Evolutionary conservation across 2,888 invertebrate species (phyloP).

Genomic region (Thymelicus lineola): DNA sequence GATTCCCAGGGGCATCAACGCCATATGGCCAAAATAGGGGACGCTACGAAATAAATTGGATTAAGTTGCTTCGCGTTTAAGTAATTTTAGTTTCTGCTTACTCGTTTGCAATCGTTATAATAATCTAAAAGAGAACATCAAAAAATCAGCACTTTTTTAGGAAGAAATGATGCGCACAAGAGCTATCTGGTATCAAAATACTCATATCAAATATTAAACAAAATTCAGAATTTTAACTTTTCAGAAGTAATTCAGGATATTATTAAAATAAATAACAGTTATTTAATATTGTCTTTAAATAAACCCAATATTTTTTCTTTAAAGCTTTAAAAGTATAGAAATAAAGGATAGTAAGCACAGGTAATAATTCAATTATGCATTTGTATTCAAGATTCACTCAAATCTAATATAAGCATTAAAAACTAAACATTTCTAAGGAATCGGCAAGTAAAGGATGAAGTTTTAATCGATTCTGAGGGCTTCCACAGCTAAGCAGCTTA

Average conservation of each 20-base stretch:
- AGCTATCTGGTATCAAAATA: no score
- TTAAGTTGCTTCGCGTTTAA: slow-evolving; percentile 1
- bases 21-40: slow-evolving; percentile 29
- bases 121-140: neutral
- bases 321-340: no score
- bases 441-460: slow-evolving; percentile 6
- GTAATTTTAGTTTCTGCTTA: neutral
- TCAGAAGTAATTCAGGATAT: no score
- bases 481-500: slow-evolving; percentile 30
- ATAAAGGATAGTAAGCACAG: no score
- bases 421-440: slow-evolving; percentile 21
- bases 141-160: neutral
- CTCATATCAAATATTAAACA: no score
- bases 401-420: neutral
- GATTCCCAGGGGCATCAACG: slow-evolving; percentile 15
- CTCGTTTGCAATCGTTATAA: neutral
- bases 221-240: no score
- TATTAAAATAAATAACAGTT: no score
- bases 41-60: slow-evolving; percentile 17
- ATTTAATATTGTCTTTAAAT: no score
- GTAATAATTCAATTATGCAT: no score
- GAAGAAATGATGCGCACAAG: no score
- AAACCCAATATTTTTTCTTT: no score
- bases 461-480: slow-evolving; percentile 29
- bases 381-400: no score